phyloP scores from a whole-genome alignment of 2,797 vertebrate genomes.

The Meriones psammophilus region DNA sequence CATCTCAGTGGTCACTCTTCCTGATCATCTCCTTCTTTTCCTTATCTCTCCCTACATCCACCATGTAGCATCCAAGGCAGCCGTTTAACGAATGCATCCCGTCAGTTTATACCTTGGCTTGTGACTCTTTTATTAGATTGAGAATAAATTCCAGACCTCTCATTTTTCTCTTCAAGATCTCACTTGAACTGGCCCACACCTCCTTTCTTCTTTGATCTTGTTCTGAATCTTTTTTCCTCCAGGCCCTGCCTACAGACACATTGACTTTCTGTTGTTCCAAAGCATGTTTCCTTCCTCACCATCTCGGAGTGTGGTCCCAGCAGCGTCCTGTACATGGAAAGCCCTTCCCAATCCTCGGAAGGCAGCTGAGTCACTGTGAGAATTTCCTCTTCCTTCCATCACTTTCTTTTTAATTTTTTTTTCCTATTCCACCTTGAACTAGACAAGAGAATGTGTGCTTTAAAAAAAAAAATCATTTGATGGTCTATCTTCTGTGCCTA shows the following conservation, averaged over 20 bases:
- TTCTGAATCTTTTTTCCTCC: slow-evolving; percentile 47
- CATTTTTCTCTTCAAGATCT: not conserved
- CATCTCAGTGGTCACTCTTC: not conserved
- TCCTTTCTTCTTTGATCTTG: slow-evolving; percentile 25
- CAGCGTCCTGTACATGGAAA: not conserved
- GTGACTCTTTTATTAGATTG: slow-evolving; percentile 25
- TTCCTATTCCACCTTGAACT: slow-evolving; percentile 4
- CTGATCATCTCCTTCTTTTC: not conserved
- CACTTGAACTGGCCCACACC: not conserved
- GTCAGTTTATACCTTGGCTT: slow-evolving; percentile 7
- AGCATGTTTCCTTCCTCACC: not conserved
- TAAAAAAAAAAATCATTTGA: not conserved
- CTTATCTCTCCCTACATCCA: not conserved
- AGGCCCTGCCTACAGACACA: not conserved
- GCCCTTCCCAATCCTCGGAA: slow-evolving; percentile 22
- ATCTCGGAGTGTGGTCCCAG: not conserved
- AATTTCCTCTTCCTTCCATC: not conserved
- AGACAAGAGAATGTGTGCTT: not conserved
- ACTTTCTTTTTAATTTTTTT: not conserved
- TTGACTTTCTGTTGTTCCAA: not conserved
- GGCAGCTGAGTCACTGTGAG: not conserved
- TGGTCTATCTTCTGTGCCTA: not conserved
- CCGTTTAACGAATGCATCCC: not conserved
- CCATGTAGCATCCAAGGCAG: not conserved
- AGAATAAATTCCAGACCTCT: slow-evolving; percentile 28